These are phyloP conservation scores for Euspilapteryx auroguttella DNA, from an alignment of 2,888 invertebrate genomes.

Conservation along the genomic window DNA sequence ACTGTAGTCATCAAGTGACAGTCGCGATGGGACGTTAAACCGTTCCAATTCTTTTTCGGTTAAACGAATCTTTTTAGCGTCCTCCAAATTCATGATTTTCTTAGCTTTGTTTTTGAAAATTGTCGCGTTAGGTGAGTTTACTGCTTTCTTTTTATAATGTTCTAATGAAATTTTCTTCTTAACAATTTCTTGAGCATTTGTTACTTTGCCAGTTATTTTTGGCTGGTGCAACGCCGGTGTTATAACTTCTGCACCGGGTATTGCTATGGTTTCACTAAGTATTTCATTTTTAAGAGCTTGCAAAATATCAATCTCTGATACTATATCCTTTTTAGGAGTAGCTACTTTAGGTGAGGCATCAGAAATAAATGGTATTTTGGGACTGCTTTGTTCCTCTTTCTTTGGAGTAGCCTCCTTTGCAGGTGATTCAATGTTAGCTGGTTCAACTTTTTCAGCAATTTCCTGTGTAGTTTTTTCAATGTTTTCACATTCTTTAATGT, in stretches of 20 bases:
- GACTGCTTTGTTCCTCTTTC: slow-evolving; percentile 8
- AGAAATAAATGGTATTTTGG: slow-evolving; percentile 27
- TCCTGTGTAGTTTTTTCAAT: slow-evolving; percentile 2
- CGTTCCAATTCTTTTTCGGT: slow-evolving; percentile 52
- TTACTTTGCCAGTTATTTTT: slow-evolving; percentile 39
- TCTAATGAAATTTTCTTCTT: slow-evolving; percentile 52
- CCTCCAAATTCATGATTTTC: too few species aligned
- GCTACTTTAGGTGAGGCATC: slow-evolving; percentile 16
- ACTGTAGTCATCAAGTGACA: slow-evolving; percentile 23
- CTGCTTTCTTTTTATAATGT: slow-evolving; percentile 41
- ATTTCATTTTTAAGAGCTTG: slow-evolving; percentile 52
- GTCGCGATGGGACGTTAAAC: slow-evolving; percentile 31
- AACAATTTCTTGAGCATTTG: slow-evolving; percentile 24
- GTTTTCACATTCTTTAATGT: too few species aligned
- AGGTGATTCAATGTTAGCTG: too few species aligned
- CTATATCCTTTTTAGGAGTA: slow-evolving; percentile 18
- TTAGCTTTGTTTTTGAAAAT: slow-evolving; percentile 30
- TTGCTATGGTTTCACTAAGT: slow-evolving; percentile 27
- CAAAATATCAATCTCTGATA: slow-evolving; percentile 48
- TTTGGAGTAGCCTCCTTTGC: not conserved
- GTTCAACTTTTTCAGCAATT: slow-evolving; percentile 4
- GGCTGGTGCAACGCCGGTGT: slow-evolving; percentile 44
- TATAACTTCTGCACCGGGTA: slow-evolving; percentile 18
- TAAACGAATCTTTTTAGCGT: too few species aligned
- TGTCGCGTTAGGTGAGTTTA: slow-evolving; percentile 10